Conservation (phyloP, 2,888 invertebrate species). For the Therioaphis trifolii region DNA sequence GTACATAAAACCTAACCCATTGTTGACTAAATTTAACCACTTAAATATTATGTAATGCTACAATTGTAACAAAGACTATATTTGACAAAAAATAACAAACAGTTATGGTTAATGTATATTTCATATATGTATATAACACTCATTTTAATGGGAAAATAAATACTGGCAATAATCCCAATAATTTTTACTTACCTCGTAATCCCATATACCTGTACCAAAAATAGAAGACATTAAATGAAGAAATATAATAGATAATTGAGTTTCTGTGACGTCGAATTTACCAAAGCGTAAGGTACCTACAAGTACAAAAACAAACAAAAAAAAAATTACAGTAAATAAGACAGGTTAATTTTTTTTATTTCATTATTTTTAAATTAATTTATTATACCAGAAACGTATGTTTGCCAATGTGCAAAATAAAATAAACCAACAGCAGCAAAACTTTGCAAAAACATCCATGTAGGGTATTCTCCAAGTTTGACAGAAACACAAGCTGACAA, state of each 20-base stretch:
- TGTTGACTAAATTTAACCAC: not conserved
- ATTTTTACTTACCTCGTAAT: constrained; percentile 73
- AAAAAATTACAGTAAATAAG: not conserved
- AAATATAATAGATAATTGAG: constrained; percentile 91
- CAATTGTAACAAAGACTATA: constrained; percentile 3
- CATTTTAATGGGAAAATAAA: too few species aligned
- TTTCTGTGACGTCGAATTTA: constrained; percentile 96
- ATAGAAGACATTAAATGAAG: constrained; percentile 88
- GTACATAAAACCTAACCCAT: not conserved
- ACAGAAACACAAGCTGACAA: constrained; percentile 95
- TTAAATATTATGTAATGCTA: not conserved
- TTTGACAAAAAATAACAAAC: constrained; percentile 41
- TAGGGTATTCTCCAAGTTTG: constrained; percentile 90
- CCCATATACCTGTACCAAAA: constrained; percentile 90
- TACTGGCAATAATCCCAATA: too few species aligned
- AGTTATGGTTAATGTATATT: constrained; percentile 1
- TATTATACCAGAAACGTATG: constrained; percentile 88
- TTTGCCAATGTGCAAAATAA: constrained; percentile 99
- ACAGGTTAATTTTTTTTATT: not conserved
- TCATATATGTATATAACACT: too few species aligned
- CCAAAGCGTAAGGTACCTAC: constrained; percentile 86
- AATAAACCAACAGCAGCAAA: constrained; percentile 95
- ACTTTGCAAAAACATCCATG: constrained; percentile 95
- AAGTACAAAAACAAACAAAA: too few species aligned
- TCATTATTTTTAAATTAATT: not conserved